Evolutionary conservation across 2,888 invertebrate genomes (phyloP).

Genomic region (Dilophus febrilis): DNA sequence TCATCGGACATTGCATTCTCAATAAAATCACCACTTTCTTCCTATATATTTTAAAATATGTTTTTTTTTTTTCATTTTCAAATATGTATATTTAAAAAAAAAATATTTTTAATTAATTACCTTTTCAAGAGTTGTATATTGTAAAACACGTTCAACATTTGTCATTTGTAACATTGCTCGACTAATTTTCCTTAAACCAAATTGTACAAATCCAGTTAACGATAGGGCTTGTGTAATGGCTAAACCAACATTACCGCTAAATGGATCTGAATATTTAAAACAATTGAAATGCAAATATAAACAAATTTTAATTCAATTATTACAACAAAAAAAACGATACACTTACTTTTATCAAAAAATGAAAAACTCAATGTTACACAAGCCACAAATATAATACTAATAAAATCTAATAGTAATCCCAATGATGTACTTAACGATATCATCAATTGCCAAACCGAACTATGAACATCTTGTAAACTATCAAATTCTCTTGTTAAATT

Average conservation of each 20-base stretch:
- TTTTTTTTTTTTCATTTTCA: background rate
- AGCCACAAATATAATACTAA: constrained; percentile 38
- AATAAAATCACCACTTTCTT: background rate
- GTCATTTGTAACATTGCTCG: constrained; percentile 56
- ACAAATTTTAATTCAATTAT: background rate
- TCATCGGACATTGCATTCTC: background rate
- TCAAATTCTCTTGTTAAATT: constrained; percentile 46
- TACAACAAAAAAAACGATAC: background rate
- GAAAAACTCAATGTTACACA: constrained; percentile 10
- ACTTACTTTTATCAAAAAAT: constrained; percentile 1
- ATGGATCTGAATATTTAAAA: constrained; percentile 20
- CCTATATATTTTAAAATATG: background rate
- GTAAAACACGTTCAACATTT: constrained; percentile 53
- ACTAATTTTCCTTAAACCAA: constrained; percentile 48
- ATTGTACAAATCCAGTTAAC: constrained; percentile 55
- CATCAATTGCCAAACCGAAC: constrained; percentile 36
- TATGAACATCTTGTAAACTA: constrained; percentile 41
- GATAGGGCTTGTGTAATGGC: constrained; percentile 51
- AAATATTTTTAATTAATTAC: no score
- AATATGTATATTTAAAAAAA: background rate
- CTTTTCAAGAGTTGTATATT: constrained; percentile 50
- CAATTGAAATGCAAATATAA: background rate
- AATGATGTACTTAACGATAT: constrained; percentile 31
- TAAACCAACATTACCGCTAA: constrained; percentile 52
- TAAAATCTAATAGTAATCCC: constrained; percentile 47